Conservation (phyloP, 1,140 invertebrate genomes). For the Bombus picipes region DNA sequence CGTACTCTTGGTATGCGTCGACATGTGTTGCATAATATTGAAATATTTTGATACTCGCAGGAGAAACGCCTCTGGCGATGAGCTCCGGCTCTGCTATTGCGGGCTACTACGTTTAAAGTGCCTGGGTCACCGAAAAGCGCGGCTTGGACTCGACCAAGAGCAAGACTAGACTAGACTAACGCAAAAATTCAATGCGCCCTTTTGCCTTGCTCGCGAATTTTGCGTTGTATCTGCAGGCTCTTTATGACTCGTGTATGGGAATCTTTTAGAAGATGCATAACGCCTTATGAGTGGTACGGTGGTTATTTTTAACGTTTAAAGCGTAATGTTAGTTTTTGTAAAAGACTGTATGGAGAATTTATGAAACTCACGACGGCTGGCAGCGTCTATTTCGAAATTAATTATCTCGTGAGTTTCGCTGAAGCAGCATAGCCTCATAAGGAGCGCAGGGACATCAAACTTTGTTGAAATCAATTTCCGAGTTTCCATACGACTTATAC, state of each 20-base stretch:
- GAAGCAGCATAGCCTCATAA: background rate
- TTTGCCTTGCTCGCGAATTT: background rate
- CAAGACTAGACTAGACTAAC: background rate
- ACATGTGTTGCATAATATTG: slow-evolving; percentile 75
- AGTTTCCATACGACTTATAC: slow-evolving; percentile 30
- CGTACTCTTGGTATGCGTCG: slow-evolving; percentile 63
- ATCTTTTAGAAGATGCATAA: background rate
- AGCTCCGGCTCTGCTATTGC: slow-evolving; percentile 49
- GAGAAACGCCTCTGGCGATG: slow-evolving; percentile 50
- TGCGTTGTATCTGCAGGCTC: background rate
- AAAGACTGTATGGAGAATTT: background rate
- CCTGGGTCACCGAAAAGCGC: slow-evolving; percentile 22
- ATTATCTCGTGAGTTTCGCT: slow-evolving; percentile 14
- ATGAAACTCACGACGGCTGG: background rate
- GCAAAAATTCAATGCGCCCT: background rate
- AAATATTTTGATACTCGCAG: slow-evolving; percentile 75
- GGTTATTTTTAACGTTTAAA: background rate
- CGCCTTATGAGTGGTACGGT: too few relatives aligned
- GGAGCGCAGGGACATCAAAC: slow-evolving; percentile 4
- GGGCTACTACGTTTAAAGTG: slow-evolving; percentile 67
- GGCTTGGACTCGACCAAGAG: background rate
- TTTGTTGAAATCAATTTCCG: slow-evolving; percentile 34
- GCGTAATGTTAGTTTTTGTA: background rate
- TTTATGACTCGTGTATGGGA: background rate
- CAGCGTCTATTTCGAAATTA: slow-evolving; percentile 16